Evolutionary conservation across 2,888 invertebrate species (phyloP).

Genomic region (Cataglyphis albicans): DNA sequence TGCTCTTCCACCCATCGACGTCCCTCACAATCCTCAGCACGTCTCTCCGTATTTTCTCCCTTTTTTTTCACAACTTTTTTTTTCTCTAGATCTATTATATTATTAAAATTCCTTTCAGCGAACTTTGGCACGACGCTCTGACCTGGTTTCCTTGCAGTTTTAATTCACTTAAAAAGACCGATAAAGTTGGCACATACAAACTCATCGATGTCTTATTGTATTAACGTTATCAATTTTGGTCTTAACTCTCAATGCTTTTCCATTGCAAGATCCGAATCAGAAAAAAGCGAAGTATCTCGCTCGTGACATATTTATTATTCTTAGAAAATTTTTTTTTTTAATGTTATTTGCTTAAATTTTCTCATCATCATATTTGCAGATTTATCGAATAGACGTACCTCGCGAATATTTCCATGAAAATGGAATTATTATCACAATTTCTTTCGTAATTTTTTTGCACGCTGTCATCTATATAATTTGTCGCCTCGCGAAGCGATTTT

Average conservation of each 20-base stretch:
- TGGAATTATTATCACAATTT: not conserved
- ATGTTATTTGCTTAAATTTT: not conserved
- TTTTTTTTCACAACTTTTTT: slow-evolving; percentile 20
- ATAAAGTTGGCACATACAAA: not conserved
- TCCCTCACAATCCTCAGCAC: slow-evolving; percentile 61
- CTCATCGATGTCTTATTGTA: not conserved
- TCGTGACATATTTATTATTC: not conserved
- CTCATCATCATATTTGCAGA: not conserved
- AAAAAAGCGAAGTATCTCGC: no score
- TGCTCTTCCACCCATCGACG: slow-evolving; percentile 54
- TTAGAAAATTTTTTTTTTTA: not conserved
- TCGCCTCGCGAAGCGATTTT: not conserved
- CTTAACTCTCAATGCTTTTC: not conserved
- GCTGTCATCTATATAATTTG: not conserved
- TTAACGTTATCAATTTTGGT: not conserved
- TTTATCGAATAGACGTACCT: not conserved
- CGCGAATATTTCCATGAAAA: not conserved
- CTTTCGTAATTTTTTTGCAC: slow-evolving; percentile 26
- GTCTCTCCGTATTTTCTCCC: slow-evolving; percentile 43
- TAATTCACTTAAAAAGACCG: not conserved
- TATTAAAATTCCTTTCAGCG: slow-evolving; percentile 39
- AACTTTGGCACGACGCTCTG: slow-evolving; percentile 33
- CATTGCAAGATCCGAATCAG: not conserved
- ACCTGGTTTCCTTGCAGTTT: slow-evolving; percentile 39
- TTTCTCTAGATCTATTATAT: slow-evolving; percentile 38